Evolutionary conservation across 1,140 invertebrate genomes (phyloP).

Genomic region (Globodera rostochiensis): DNA sequence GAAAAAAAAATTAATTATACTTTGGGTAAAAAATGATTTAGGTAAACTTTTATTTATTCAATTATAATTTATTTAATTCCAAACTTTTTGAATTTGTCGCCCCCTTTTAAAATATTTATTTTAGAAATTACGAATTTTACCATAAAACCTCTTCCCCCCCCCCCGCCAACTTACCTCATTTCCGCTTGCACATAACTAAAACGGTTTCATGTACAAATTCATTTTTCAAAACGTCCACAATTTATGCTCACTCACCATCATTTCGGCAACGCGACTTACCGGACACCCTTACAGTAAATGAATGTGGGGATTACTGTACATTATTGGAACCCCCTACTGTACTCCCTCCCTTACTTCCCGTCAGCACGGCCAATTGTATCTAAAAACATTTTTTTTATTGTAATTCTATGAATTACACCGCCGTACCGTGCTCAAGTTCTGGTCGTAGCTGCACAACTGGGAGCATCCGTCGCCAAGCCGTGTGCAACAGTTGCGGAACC

Average conservation of each 20-base stretch:
- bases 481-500: conserved; percentile 61
- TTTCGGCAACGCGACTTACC: conserved; percentile 61
- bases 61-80: background rate
- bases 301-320: background rate
- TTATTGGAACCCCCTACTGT: background rate
- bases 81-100: too few species aligned
- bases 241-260: conserved; percentile 60
- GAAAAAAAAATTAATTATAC: conserved; percentile 34
- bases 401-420: too few species aligned
- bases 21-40: background rate
- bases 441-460: conserved; percentile 60
- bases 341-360: conserved; percentile 37
- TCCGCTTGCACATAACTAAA: conserved; percentile 10
- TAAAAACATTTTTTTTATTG: conserved; percentile 25
- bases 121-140: too few species aligned
- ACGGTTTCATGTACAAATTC: background rate
- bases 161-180: conserved; percentile 3
- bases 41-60: too few species aligned
- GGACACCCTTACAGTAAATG: conserved; percentile 50
- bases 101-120: too few species aligned
- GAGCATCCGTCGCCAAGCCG: conserved; percentile 61
- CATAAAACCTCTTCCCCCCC: background rate
- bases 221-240: conserved; percentile 35
- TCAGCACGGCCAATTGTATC: conserved; percentile 64
- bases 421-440: conserved; percentile 57